Evolutionary conservation across 2,888 invertebrate species (phyloP), one percentile per base, ranked within the genome.

Genomic region (Apotomis capreana): DNA sequence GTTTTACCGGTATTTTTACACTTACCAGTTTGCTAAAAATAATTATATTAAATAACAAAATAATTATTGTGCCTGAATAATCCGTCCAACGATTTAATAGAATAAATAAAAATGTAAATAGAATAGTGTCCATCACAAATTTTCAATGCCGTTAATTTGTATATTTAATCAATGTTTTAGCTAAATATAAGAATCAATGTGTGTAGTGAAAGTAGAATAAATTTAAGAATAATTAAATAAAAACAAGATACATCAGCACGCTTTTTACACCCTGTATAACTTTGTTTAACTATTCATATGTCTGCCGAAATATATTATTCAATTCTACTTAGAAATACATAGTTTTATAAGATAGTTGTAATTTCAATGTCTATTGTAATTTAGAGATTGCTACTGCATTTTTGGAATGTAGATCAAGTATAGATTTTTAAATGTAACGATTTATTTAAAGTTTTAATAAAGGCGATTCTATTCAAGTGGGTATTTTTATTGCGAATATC

Each of bases 361-460:
- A 71, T 67, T 71, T 71, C 55, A 54, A 67, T 57, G 6, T 59
- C 52, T 15, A 61, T 13, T 37, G 67, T 59, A 59, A 67, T 51
- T 60, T 68, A 68, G 52, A 44, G 67, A 68, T 54, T 40, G 72
- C 72, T 72, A 63, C 72, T 72, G 72, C 72, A 72, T 58, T 68
- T 71, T 72, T 72, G 72, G 72, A 68, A 71, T 52, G 68, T 72
- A 68, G 72, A 54, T 10, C 68, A 59, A 68, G 63, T 71, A 15
- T 72, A 72, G 58, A 68, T 68, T 68, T 71, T 44, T 58, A 68
- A 67, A 44, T 15, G 63, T 63, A 68, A 68, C 46, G 36, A 68
- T 72, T 72, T 68, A 49, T 72, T 72, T 72, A 62, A 54, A 51
- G 61, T 63, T 72, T 72, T 68, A 72, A 72, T 72, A 72, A 72